Evolutionary conservation across 2,888 invertebrate species (phyloP), one percentile per base, ranked within the genome.

Genomic region (Drosophila barbarae): DNA sequence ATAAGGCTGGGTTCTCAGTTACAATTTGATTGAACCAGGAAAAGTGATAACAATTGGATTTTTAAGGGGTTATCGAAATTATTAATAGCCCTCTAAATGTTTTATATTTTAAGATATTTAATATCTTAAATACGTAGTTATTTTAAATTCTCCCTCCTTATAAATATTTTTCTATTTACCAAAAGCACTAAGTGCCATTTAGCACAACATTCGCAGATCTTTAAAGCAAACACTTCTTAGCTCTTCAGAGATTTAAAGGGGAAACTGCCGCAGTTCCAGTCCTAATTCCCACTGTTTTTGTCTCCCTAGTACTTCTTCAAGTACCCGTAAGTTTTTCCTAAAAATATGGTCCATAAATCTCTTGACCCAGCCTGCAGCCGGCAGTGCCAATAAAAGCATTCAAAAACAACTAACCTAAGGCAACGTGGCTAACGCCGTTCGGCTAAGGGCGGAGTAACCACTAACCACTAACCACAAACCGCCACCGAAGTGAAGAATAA

Each of bases 371-470:
- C 82, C 30, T 42, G 42, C 42, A 30, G 30, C 46, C 46, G 21
- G 74, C 74, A 69, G 70, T 55, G 75, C 76, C 72, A 65, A 84
- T 76, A 76, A 79, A 82, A 84, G 74, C 72, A 70, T 74, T 61
- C 83, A 82, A 84, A 84, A 79, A 79, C 84, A 84, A 79, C 79
- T 74, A 76, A 84, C 74, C 80, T 72, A 70, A 55, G 70, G 63
- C 83, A 82, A 79, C 67, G 76, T 66, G 67, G 61, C 64, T 36
- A 26, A 32, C 26, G 60, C 58, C 58, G 13, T 67, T 52, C 47
- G 46, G 42, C 57, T 44, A 56, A 44, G 59, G 52, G 52, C 39
- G 42, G 58, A 58, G 49, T 49, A 69, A 34, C 42, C 15, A 64
- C 41, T 44, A 59, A 77, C 73, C 61, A 61, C 78, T 30, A 64